Percentiles rank a stretch among this genome's conserved stretches.
Conservation (phyloP, 2,797 vertebrate species). For the Discoglossus pictus region DNA sequence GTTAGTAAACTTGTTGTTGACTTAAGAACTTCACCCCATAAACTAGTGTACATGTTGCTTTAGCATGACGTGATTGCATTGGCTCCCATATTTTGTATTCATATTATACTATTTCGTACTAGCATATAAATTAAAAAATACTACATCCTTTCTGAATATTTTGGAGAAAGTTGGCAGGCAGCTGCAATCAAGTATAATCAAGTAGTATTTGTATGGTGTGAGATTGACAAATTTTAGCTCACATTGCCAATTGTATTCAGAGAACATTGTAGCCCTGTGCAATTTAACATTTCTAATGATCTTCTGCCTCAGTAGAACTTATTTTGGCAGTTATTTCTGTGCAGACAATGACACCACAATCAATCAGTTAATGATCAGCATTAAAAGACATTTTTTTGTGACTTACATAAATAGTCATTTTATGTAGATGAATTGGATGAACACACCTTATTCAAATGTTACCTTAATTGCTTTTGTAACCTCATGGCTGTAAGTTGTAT, state of each 20-base stretch:
- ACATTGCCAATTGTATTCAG: conserved; percentile 37
- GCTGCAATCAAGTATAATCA: conserved; percentile 20
- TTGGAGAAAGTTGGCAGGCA: conserved; percentile 23
- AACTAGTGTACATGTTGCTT: too few species aligned
- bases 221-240: conserved; percentile 35
- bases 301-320: conserved; percentile 41
- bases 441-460: conserved; percentile 23
- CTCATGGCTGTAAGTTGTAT: background rate
- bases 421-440: conserved; percentile 33
- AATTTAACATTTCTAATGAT: conserved; percentile 49
- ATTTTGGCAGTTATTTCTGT: conserved; percentile 40
- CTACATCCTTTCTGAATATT: too few species aligned
- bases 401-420: conserved; percentile 39
- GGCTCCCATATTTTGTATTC: too few species aligned
- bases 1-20: too few species aligned
- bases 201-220: conserved; percentile 13
- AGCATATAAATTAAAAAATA: too few species aligned
- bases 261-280: conserved; percentile 30
- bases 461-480: conserved; percentile 7
- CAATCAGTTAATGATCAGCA: conserved; percentile 47
- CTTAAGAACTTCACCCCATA: too few species aligned
- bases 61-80: too few species aligned
- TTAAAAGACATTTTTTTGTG: conserved; percentile 29
- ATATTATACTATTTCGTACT: too few species aligned
- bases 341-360: conserved; percentile 35